Conservation (phyloP, 2,113 vertebrate species). For the Chlorodrepanis virens region DNA sequence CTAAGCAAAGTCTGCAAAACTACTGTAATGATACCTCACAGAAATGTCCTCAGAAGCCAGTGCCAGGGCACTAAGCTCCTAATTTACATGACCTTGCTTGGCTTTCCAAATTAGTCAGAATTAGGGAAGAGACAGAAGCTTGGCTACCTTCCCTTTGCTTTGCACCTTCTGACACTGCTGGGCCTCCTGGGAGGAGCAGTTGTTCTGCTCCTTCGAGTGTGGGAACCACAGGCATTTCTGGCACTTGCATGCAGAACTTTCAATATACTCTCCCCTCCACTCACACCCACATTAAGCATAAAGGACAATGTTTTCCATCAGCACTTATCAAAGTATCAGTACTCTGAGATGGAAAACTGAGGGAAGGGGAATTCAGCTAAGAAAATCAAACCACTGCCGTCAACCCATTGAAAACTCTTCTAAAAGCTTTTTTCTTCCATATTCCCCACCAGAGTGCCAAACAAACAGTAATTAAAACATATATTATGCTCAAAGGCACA, state of each 20-base stretch:
- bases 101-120: not conserved
- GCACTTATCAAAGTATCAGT: conserved; percentile 33
- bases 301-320: conserved; percentile 49
- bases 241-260: not conserved
- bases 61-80: not conserved
- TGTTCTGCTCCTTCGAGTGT: not conserved
- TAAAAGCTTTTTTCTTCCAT: conserved; percentile 20
- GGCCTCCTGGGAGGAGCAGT: not conserved
- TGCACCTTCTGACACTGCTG: not conserved
- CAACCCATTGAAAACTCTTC: conserved; percentile 11
- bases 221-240: conserved; percentile 48
- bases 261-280: not conserved
- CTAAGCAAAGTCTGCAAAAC: not conserved
- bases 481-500: conserved; percentile 41
- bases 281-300: conserved; percentile 28
- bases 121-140: not conserved
- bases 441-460: conserved; percentile 23
- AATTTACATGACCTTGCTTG: not conserved
- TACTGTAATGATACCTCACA: not conserved
- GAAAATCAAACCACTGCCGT: not conserved
- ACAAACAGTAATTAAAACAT: conserved; percentile 47
- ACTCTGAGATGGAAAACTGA: conserved; percentile 21
- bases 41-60: not conserved
- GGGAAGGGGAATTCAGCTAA: not conserved
- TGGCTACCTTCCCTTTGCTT: not conserved